phyloP scores from a whole-genome alignment of 2,113 vertebrate genomes.

The Poecile atricapillus region DNA sequence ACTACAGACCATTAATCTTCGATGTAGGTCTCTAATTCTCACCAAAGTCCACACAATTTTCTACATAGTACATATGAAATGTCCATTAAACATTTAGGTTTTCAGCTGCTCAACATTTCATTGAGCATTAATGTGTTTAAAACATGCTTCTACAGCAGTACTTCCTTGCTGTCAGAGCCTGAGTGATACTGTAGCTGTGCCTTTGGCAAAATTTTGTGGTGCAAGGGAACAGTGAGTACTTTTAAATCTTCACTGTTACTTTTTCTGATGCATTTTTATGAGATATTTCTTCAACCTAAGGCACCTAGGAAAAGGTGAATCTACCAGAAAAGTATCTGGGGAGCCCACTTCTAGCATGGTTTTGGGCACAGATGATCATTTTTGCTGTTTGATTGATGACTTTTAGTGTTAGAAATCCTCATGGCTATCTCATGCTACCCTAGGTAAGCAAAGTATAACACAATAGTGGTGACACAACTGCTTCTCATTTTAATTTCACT shows the following conservation, averaged over 20 bases:
- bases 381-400: not conserved
- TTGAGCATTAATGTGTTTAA: not conserved
- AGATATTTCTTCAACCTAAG: not conserved
- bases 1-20: not conserved
- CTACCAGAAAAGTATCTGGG: not conserved
- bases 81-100: not conserved
- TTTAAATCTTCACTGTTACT: not conserved
- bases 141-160: not conserved
- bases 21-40: not conserved
- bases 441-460: not conserved
- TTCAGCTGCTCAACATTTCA: not conserved
- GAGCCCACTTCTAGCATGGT: not conserved
- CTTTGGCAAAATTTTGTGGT: not conserved
- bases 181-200: not conserved
- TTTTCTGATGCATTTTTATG: not conserved
- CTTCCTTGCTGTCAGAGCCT: not conserved
- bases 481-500: not conserved
- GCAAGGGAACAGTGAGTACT: not conserved
- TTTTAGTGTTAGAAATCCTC: not conserved
- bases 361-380: not conserved
- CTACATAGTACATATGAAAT: accelerated
- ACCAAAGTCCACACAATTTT: not conserved
- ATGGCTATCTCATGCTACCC: not conserved
- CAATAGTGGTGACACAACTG: not conserved
- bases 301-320: not conserved